Percentiles rank a stretch among this genome's conserved stretches.
phyloP scores from a whole-genome alignment of 2,113 vertebrate species.

The Cyprinus carpio region DNA sequence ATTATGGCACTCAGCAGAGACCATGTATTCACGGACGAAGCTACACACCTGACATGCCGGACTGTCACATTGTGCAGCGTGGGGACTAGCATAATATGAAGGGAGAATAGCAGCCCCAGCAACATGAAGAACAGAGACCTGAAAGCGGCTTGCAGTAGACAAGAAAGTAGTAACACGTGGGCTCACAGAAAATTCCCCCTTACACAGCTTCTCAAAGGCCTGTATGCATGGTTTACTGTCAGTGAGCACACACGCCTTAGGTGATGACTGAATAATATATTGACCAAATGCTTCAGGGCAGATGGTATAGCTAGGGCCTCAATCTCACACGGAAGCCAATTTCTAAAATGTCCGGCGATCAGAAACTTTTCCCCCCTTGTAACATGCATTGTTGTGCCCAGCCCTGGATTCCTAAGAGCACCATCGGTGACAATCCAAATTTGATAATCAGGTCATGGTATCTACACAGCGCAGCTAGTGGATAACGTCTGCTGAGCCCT shows the following conservation, averaged over 20 bases:
- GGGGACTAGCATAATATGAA: conserved; percentile 10
- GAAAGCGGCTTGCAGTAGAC: not conserved
- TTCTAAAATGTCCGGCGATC: not conserved
- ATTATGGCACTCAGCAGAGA: no score
- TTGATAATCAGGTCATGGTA: no score
- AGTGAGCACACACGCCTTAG: not conserved
- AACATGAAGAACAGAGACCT: not conserved
- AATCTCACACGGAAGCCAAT: conserved; percentile 23
- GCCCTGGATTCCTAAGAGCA: not conserved
- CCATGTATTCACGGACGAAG: not conserved
- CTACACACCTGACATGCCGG: not conserved
- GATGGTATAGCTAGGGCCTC: conserved; percentile 5
- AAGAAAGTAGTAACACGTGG: not conserved
- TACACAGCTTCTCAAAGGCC: no score
- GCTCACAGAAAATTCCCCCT: not conserved
- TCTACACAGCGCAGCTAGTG: no score
- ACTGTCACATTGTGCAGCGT: conserved; percentile 1
- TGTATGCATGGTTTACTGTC: not conserved
- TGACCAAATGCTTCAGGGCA: no score
- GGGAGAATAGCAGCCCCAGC: conserved; percentile 21
- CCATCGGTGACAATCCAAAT: conserved; percentile 3
- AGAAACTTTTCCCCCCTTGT: not conserved
- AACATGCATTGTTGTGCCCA: not conserved
- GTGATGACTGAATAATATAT: not conserved
- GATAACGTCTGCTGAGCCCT: no score